A percentile compares a stretch with the other conserved stretches of the same genome.
Conservation (phyloP, 1,140 invertebrate species). For the Zaprionus davidi region DNA sequence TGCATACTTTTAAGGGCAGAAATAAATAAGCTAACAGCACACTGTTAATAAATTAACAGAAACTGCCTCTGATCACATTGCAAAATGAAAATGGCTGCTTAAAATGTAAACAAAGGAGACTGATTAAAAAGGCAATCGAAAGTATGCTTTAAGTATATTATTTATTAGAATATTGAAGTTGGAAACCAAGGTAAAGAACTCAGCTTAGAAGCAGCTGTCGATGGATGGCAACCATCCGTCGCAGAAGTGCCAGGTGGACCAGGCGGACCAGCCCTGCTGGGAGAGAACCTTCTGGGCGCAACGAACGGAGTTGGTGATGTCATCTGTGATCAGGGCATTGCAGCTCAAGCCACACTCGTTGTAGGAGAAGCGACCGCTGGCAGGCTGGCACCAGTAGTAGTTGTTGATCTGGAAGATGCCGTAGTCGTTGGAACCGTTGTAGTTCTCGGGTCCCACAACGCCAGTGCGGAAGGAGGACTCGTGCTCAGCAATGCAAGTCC, state of each 20-base stretch:
- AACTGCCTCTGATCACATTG: background rate
- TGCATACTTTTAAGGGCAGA: constrained; percentile 23
- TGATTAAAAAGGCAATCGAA: background rate
- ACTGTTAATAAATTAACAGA: background rate
- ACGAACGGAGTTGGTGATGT: constrained; percentile 49
- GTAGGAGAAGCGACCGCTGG: constrained; percentile 44
- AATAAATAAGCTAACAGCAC: background rate
- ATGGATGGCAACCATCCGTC: constrained; percentile 51
- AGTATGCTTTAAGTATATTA: constrained; percentile 14
- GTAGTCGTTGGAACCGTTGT: constrained; percentile 66
- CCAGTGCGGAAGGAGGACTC: constrained; percentile 53
- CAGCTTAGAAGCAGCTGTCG: constrained; percentile 56
- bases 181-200: background rate
- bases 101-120: background rate
- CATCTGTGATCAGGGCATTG: constrained; percentile 44
- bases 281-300: constrained; percentile 56
- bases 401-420: constrained; percentile 79
- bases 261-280: constrained; percentile 61
- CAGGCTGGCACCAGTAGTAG: constrained; percentile 67
- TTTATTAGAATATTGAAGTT: constrained; percentile 15
- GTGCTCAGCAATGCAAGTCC: constrained; percentile 60
- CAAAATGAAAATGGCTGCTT: background rate
- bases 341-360: constrained; percentile 47
- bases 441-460: constrained; percentile 47
- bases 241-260: constrained; percentile 61